These are phyloP conservation scores for Pseudochromis fuscus DNA, from an alignment of 2,797 vertebrate species.

Conservation along the genomic window DNA sequence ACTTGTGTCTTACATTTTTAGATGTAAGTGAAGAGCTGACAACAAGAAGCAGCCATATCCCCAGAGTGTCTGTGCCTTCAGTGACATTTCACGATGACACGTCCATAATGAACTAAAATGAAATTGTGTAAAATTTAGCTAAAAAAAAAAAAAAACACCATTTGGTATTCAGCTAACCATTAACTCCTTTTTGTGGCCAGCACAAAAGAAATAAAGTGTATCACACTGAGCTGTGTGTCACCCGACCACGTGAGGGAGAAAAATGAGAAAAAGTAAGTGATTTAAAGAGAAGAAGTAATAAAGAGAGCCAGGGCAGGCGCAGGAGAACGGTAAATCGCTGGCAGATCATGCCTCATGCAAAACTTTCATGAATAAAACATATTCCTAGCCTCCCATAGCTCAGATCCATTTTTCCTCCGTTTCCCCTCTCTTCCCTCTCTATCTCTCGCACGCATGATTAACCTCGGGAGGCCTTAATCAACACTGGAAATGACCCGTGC, in stretches of 20 bases:
- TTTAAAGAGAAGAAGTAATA: constrained; percentile 78
- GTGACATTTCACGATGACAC: constrained; percentile 33
- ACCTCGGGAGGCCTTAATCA: constrained; percentile 86
- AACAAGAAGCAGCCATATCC: constrained; percentile 7
- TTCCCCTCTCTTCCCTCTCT: constrained; percentile 71
- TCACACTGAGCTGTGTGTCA: constrained; percentile 53
- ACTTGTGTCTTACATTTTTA: constrained; percentile 36
- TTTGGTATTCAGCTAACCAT: constrained; percentile 51
- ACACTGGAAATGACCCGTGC: constrained; percentile 84
- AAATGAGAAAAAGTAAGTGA: constrained; percentile 76
- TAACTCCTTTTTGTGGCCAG: constrained; percentile 58
- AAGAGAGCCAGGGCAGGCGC: constrained; percentile 69
- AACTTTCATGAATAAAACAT: constrained; percentile 88
- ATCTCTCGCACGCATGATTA: constrained; percentile 81
- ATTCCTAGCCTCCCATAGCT: constrained; percentile 75
- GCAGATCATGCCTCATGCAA: constrained; percentile 86
- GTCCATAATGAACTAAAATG: constrained; percentile 54
- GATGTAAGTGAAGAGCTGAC: constrained; percentile 31
- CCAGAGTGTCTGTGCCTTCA: constrained; percentile 28
- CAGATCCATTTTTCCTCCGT: constrained; percentile 77
- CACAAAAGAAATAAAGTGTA: constrained; percentile 66
- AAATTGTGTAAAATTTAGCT: constrained; percentile 38
- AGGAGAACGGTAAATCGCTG: constrained; percentile 78
- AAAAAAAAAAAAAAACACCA: constrained; percentile 15
- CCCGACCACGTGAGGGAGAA: constrained; percentile 54